Evolutionary conservation across 1,140 invertebrate species (phyloP).

Genomic region (Plutomurus gul): DNA sequence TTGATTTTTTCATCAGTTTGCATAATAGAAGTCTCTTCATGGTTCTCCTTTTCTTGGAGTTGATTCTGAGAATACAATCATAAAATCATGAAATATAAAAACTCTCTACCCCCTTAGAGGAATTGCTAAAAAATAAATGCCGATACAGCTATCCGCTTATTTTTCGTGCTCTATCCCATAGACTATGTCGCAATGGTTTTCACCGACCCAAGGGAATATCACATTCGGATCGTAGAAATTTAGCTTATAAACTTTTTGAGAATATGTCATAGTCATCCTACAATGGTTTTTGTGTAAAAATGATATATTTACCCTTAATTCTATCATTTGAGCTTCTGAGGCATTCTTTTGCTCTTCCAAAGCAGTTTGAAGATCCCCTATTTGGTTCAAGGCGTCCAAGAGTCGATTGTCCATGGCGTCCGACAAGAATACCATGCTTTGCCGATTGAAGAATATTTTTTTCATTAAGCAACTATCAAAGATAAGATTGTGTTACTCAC

Average conservation of each 20-base stretch:
- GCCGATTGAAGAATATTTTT: slow-evolving; percentile 51
- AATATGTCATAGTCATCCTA: neutral
- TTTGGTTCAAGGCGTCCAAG: slow-evolving; percentile 47
- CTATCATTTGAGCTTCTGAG: slow-evolving; percentile 46
- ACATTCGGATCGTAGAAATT: too few relatives aligned
- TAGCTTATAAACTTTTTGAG: too few relatives aligned
- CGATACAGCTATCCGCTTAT: too few relatives aligned
- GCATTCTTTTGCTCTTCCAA: slow-evolving; percentile 49
- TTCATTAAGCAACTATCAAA: slow-evolving; percentile 44
- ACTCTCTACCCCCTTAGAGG: too few relatives aligned
- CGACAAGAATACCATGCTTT: slow-evolving; percentile 48
- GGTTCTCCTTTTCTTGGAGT: slow-evolving; percentile 33
- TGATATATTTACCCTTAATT: slow-evolving; percentile 38
- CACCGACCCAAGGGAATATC: too few relatives aligned
- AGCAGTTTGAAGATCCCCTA: slow-evolving; percentile 47
- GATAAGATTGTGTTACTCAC: neutral
- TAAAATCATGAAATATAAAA: too few relatives aligned
- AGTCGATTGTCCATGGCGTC: slow-evolving; percentile 43
- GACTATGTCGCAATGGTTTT: too few relatives aligned
- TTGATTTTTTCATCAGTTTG: slow-evolving; percentile 36
- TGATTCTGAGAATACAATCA: slow-evolving; percentile 31
- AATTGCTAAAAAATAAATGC: too few relatives aligned
- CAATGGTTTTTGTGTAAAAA: too few relatives aligned
- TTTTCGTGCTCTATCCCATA: too few relatives aligned
- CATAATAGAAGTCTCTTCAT: slow-evolving; percentile 41